Evolutionary conservation across 2,113 vertebrate species (phyloP).

Genomic region (Sterna hirundo): DNA sequence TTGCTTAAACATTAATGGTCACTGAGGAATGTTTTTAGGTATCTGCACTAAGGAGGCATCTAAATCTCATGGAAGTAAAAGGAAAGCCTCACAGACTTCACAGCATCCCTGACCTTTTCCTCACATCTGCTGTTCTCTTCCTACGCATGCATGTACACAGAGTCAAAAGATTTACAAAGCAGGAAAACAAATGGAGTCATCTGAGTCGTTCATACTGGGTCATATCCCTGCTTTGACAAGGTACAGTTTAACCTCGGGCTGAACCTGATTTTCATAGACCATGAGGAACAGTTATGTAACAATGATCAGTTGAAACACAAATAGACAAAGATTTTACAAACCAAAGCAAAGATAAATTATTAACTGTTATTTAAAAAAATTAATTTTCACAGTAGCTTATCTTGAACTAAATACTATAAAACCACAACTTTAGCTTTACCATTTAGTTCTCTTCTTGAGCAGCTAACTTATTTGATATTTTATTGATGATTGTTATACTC

Average conservation of each 20-base stretch:
- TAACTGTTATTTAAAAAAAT: not conserved
- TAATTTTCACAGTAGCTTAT: not conserved
- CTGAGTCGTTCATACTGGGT: not conserved
- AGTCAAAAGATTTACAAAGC: slow-evolving; percentile 2
- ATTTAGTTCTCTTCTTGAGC: not conserved
- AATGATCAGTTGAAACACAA: not conserved
- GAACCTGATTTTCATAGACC: not conserved
- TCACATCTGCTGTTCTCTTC: slow-evolving; percentile 42
- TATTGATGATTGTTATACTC: not conserved
- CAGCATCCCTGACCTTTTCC: slow-evolving; percentile 52
- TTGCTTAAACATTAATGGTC: not conserved
- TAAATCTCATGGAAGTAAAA: not conserved
- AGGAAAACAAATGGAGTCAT: slow-evolving; percentile 1
- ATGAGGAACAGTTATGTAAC: not conserved
- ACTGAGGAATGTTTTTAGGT: not conserved
- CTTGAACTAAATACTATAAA: not conserved
- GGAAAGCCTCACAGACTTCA: not conserved
- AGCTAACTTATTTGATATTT: not conserved
- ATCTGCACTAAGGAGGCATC: not conserved
- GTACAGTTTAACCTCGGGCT: slow-evolving; percentile 35
- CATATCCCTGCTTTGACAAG: not conserved
- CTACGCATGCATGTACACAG: not conserved
- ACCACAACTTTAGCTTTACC: not conserved
- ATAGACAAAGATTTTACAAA: not conserved
- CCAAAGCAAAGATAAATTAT: not conserved